Base-by-base conservation (phyloP, 2,797 vertebrate species). In the Notoglanidium macrostoma region DNA sequence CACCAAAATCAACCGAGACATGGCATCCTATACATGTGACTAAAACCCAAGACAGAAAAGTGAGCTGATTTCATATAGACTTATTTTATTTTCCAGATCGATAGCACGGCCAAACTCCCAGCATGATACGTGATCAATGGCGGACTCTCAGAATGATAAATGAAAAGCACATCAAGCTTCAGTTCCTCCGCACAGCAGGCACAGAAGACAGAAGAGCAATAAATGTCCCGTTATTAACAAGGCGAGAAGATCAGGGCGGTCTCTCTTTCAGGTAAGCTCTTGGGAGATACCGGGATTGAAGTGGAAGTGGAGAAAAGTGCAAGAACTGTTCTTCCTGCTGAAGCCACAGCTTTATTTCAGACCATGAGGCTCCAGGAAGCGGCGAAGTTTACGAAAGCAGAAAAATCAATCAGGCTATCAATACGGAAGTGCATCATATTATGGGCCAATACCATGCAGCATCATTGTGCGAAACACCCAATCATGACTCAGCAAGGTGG, bases 101-200 rank as follows among this genome's bases (percentile, higher is more conserved):
- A 95, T 94, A 90, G 78, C 85, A 87, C 86, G 82, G 74, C 89
- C 82, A 57, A 89, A 89, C 72, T 84, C 88, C 83, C 90, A 86
- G 89, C 86, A 80, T 94, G 92, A 93, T 92, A 87, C 92, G 92
- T 93, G 92, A 95, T 94, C 92, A 90, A 94, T 93, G 89, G 84
- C 5, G 89, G 92, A 89, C 91, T 92, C 94, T 94, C 93, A 93
- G 88, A 86, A 91, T 91, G 92, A 94, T 87, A 88, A 94, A 94
- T 92, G 92, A 91, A 92, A 87, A 72, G 91, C 90, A 90, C 90
- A 84, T 94, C 90, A 87, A 83, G 46, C 61, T 78, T 84, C 59
- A 14, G 73, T 9, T 76, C 87, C 57, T 82, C 85, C 57, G 35
- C 81, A 72, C 79, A 84, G 84, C 87, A 77, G 68, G 61, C 87